phyloP scores from a whole-genome alignment of 2,888 invertebrate species.

The Drosophila merina region DNA sequence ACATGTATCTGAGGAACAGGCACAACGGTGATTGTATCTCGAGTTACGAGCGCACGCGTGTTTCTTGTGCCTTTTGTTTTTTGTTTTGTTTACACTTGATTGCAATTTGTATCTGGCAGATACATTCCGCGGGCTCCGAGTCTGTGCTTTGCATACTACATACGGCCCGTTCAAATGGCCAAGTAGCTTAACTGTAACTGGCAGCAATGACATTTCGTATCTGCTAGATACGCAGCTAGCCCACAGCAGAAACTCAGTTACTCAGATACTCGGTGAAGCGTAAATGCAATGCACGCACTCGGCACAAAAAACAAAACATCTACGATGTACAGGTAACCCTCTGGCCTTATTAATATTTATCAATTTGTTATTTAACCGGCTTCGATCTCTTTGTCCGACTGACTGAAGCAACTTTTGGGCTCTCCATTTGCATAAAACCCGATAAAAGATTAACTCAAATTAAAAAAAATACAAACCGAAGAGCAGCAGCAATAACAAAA shows the following conservation, averaged over 20 bases:
- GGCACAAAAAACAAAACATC: background rate
- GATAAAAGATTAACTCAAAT: conserved; percentile 23
- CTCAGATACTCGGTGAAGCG: conserved; percentile 19
- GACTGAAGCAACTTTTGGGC: conserved; percentile 53
- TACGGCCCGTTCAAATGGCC: conserved; percentile 26
- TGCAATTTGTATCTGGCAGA: conserved; percentile 67
- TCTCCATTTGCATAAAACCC: conserved; percentile 34
- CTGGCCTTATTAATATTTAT: conserved; percentile 74
- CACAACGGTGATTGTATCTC: conserved; percentile 27
- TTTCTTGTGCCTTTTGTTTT: conserved; percentile 43
- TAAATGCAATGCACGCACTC: conserved; percentile 43
- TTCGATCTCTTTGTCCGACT: conserved; percentile 59
- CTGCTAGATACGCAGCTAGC: conserved; percentile 33
- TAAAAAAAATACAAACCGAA: conserved; percentile 7
- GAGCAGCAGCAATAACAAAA: conserved; percentile 23
- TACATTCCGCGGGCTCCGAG: conserved; percentile 36
- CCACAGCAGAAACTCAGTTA: conserved; percentile 6
- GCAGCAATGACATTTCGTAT: conserved; percentile 43
- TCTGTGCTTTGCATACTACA: conserved; percentile 21
- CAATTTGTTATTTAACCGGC: conserved; percentile 76
- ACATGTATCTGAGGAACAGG: conserved; percentile 9
- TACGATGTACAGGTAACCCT: conserved; percentile 12
- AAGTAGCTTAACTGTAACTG: conserved; percentile 38
- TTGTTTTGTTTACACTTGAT: conserved; percentile 67
- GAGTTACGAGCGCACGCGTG: conserved; percentile 38